Base-by-base conservation (phyloP, 1,140 invertebrate genomes). In the Pseudomyrmex concolor region DNA sequence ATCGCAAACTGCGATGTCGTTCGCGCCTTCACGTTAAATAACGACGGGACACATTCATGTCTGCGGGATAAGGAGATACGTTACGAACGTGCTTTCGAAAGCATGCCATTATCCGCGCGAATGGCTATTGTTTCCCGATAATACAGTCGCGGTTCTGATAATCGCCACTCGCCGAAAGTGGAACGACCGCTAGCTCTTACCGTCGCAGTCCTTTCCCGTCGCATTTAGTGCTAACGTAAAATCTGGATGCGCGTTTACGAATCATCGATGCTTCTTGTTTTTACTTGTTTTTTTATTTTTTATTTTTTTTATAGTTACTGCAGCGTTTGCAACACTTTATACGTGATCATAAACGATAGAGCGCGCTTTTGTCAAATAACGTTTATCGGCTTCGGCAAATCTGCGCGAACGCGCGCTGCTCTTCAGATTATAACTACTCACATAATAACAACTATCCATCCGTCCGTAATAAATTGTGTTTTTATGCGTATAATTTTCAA, bases 51-150 rank as follows among this genome's bases (percentile, higher is more conserved):
- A 12, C 25, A 51, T 22, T 50, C 12, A n/a, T 10, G 19, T 51
- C 43, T 13, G 45, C 34, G 43, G 55, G 22, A 71, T 13, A 34
- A 25, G 43, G 57, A 0, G 34, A 34, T 34, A 10, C 12, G 22
- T 64, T 43, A 17, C 43, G 59, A 45, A 34, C 45, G 12, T 13
- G 55, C 25, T 84, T 68, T 9, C 17, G 54, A 83, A 73, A 73
- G 71, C 59, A 19, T 8, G 43, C 54, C 55, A 50, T 80, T 70
- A 80, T 2, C 57, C 48, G 15, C 34, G 15, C 2, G 17, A 51
- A 48, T 9, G 57, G 64, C 71, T 76, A 85, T 86, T 85, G 71
- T 85, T 83, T 68, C 68, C 76, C 84, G 72, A 87, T 73, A 73
- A 76, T 76, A 62, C 34, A 57, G 17, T 22, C 45, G 54, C 51